A percentile compares a stretch with the other conserved stretches of the same genome.
Evolutionary conservation across 2,113 vertebrate species (phyloP).

Genomic region (Sphaerodactylus townsendi): DNA sequence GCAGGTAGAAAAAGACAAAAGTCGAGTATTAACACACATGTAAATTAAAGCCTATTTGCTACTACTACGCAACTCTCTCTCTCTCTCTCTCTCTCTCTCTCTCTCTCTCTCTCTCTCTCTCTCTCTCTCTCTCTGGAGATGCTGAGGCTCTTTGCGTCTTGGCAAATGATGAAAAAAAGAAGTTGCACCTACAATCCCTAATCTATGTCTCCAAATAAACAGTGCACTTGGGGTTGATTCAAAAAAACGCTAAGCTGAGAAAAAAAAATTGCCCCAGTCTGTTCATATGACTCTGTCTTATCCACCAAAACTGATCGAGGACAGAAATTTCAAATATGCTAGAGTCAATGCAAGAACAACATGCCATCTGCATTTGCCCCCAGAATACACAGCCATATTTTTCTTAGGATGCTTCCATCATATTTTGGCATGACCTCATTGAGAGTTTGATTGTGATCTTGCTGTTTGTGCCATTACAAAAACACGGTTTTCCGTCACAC

Average conservation of each 20-base stretch:
- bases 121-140: background rate
- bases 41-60: background rate
- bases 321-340: background rate
- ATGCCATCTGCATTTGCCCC: background rate
- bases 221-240: background rate
- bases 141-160: background rate
- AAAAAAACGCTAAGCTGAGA: background rate
- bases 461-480: no score
- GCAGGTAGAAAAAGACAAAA: slow-evolving; percentile 54
- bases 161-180: background rate
- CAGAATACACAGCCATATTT: background rate
- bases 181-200: background rate
- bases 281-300: background rate
- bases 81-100: background rate
- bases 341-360: background rate
- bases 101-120: background rate
- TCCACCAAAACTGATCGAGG: background rate
- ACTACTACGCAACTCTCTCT: background rate
- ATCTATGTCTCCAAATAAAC: background rate
- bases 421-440: background rate
- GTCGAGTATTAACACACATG: background rate
- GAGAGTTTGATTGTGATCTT: no score
- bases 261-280: background rate
- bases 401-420: background rate
- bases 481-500: background rate